These are phyloP conservation scores for Mirounga angustirostris DNA, from an alignment of 2,113 vertebrate species.

Conservation along the genomic window DNA sequence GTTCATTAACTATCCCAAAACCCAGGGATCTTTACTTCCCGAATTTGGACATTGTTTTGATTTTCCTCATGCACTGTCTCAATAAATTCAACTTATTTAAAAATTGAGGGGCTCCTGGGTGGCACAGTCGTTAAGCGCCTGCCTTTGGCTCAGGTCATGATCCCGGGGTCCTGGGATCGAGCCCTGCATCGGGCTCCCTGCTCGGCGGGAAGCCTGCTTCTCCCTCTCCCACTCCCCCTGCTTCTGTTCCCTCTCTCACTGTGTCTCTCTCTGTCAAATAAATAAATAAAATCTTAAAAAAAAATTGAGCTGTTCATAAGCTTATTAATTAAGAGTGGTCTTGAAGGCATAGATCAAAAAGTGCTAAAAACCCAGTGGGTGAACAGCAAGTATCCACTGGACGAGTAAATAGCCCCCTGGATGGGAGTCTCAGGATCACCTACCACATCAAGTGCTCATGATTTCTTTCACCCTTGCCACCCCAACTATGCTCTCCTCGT, in stretches of 20 bases:
- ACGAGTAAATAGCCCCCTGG: neutral
- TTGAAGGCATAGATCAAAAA: neutral
- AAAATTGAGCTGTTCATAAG: neutral
- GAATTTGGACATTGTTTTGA: neutral
- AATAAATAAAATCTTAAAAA: neutral
- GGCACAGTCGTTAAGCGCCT: no score
- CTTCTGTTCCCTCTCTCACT: no score
- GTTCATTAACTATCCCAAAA: neutral
- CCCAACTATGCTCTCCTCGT: accelerated
- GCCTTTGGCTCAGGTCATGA: no score
- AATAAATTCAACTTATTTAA: neutral
- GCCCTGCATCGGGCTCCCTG: no score
- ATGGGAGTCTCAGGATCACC: accelerated
- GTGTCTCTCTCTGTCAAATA: no score
- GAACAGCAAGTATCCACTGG: accelerated
- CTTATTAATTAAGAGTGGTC: neutral
- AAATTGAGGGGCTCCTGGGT: neutral
- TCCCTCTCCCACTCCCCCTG: no score
- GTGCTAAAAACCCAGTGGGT: no score
- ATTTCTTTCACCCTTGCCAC: accelerated
- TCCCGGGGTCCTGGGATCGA: no score
- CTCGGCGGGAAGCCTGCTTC: no score
- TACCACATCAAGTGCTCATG: accelerated
- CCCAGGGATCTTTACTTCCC: neutral
- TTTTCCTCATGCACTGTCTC: neutral